Conservation (phyloP, 2,888 invertebrate genomes). For the Acholoe squamosa region DNA sequence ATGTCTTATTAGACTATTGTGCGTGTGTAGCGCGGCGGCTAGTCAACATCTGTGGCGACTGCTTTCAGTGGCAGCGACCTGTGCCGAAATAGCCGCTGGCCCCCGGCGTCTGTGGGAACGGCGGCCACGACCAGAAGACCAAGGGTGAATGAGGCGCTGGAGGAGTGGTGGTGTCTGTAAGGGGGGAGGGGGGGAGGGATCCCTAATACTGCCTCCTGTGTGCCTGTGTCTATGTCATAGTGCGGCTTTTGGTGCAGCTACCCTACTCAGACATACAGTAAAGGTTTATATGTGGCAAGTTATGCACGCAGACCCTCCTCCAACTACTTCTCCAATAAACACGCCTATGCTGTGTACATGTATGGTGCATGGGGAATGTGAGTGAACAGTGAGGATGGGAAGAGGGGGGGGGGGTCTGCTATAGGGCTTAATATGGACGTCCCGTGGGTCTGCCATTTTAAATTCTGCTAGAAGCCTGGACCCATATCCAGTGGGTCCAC, state of each 20-base stretch:
- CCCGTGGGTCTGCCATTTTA: too few species aligned
- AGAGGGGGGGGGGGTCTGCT: background rate
- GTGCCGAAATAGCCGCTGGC: conserved; percentile 53
- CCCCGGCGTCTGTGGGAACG: conserved; percentile 43
- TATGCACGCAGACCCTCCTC: conserved; percentile 9
- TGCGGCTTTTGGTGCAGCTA: background rate
- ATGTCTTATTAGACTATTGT: conserved; percentile 61
- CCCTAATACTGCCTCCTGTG: conserved; percentile 24
- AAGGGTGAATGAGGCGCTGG: too few species aligned
- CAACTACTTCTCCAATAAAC: background rate
- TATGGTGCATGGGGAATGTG: background rate
- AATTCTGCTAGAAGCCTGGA: too few species aligned
- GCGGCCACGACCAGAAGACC: background rate
- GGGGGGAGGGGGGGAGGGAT: background rate
- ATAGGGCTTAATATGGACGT: too few species aligned
- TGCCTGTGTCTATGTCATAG: background rate
- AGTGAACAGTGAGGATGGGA: background rate
- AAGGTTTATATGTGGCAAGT: background rate
- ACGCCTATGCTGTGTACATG: too few species aligned
- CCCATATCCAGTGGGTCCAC: too few species aligned
- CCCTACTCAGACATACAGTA: background rate
- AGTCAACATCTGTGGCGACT: conserved; percentile 60
- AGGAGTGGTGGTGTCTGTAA: background rate
- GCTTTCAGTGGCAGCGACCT: conserved; percentile 61
- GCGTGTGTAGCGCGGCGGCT: conserved; percentile 59